These are phyloP conservation scores for Oligia latruncula DNA, from an alignment of 2,888 invertebrate species.

Conservation along the genomic window DNA sequence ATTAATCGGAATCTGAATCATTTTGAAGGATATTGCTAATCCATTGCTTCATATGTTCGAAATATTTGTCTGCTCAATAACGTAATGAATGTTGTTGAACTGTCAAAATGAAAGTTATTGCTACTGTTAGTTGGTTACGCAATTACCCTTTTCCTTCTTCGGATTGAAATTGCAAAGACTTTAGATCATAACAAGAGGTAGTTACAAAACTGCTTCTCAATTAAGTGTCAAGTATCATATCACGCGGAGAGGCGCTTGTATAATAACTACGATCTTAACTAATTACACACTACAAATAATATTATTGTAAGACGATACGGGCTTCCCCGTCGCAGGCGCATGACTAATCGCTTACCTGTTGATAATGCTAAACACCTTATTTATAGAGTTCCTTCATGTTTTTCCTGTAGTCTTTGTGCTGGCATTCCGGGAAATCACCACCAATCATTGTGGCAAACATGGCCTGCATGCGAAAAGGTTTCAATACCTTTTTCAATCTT, in stretches of 20 bases:
- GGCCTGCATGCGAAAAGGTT: conserved; percentile 17
- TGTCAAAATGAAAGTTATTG: too few relatives aligned
- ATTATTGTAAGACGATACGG: conserved; percentile 64
- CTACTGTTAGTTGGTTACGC: too few relatives aligned
- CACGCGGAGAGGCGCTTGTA: conserved; percentile 35
- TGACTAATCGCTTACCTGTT: conserved; percentile 58
- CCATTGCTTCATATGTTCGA: too few relatives aligned
- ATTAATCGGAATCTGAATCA: too few relatives aligned
- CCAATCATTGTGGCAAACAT: conserved; percentile 2
- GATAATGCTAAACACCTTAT: conserved; percentile 39
- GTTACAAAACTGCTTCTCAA: background rate
- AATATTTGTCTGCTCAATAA: too few relatives aligned
- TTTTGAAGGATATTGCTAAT: too few relatives aligned
- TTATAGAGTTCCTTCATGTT: conserved; percentile 50
- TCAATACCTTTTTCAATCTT: background rate
- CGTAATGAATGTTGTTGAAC: too few relatives aligned
- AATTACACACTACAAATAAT: conserved; percentile 40
- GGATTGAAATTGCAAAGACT: background rate
- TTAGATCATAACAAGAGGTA: conserved; percentile 7
- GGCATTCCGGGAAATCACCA: conserved; percentile 30
- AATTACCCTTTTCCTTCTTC: background rate
- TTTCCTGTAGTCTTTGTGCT: conserved; percentile 46
- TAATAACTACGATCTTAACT: conserved; percentile 49
- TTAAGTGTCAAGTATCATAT: conserved; percentile 20
- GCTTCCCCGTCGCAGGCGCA: conserved; percentile 54